Evolutionary conservation across 1,140 invertebrate species (phyloP), one percentile per base, ranked within the genome.

Genomic region (Aphelenchoides avenae): DNA sequence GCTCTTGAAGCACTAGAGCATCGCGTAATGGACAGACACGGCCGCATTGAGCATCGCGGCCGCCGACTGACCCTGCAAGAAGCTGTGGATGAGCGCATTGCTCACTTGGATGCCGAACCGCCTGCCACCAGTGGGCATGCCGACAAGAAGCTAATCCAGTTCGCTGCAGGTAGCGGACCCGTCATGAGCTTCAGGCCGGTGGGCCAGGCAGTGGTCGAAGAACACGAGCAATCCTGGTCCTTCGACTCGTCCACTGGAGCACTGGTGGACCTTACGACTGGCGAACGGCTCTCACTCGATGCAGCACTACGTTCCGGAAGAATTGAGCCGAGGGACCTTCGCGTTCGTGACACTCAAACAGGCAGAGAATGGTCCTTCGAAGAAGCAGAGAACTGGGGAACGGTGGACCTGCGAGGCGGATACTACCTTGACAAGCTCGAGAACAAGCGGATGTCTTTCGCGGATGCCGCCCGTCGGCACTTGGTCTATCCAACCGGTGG

Each of bases 1-100:
- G 86, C 93, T 6, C 84, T 84, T 22, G 85, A 94, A 80, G 91
- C 90, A 3, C 82, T 94, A 1, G 82, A 87, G 56, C 82, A 86
- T 64, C 89, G 89, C 37, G 82, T 93, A 47, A 77, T 96, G 55
- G 88, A 94, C 1, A 80, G 85, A 1, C 85, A 85, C 60, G 87
- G 88, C 70, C 83, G 87, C 52, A 79, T 92, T 29, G 81, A 92
- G 66, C 89, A 90, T 30, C 74, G 48, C 11, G 88, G 85, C 36
- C 84, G 85, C 71, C 87, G 86, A 76, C 77, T 92, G 30, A 86
- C 87, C 20, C 79, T 92, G 18, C 80, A 85, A 55, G 84, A 87
- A 74, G 91, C 91, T 2, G 86, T 93, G 59, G 82, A 85, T 36
- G 84, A 81, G 52, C 86, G 86, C 31, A 79, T 87, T 29, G 81